Evolutionary conservation across 2,888 invertebrate genomes (phyloP).

Genomic region (Bhutanitis thaidina): DNA sequence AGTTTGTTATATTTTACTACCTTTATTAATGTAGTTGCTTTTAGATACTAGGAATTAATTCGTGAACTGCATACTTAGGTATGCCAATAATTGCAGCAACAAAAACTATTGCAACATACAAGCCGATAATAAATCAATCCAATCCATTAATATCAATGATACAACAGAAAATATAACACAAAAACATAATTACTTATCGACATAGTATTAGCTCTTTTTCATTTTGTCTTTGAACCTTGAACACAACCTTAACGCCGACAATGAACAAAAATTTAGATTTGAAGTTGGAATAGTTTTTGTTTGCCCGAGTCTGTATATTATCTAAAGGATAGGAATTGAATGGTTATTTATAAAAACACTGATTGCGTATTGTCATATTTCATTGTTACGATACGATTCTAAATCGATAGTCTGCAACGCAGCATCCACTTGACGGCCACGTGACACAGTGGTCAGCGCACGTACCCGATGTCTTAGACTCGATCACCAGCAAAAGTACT

Average conservation of each 20-base stretch:
- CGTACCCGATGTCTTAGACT: too few species aligned
- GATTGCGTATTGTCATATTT: too few species aligned
- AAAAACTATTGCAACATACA: neutral
- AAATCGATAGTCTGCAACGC: too few species aligned
- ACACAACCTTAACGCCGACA: slow-evolving; percentile 11
- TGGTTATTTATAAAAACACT: too few species aligned
- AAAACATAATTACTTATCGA: slow-evolving; percentile 20
- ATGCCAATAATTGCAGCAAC: neutral
- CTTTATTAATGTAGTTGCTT: too few species aligned
- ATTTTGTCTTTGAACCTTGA: slow-evolving; percentile 17
- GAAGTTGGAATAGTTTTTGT: neutral
- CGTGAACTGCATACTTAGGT: slow-evolving; percentile 1
- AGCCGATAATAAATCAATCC: slow-evolving; percentile 10
- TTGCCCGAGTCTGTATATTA: slow-evolving; percentile 2
- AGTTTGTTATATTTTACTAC: too few species aligned
- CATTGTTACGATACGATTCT: too few species aligned
- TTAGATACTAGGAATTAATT: neutral
- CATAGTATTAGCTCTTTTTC: slow-evolving; percentile 9
- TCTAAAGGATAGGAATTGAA: too few species aligned
- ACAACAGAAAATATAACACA: slow-evolving; percentile 17
- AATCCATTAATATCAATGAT: slow-evolving; percentile 20
- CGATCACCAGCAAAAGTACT: too few species aligned
- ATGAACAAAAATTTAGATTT: slow-evolving; percentile 6
- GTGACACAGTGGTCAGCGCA: too few species aligned
- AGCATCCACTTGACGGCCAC: neutral